Conservation (phyloP, 1,140 invertebrate species). For the Drosophila albomicans region DNA sequence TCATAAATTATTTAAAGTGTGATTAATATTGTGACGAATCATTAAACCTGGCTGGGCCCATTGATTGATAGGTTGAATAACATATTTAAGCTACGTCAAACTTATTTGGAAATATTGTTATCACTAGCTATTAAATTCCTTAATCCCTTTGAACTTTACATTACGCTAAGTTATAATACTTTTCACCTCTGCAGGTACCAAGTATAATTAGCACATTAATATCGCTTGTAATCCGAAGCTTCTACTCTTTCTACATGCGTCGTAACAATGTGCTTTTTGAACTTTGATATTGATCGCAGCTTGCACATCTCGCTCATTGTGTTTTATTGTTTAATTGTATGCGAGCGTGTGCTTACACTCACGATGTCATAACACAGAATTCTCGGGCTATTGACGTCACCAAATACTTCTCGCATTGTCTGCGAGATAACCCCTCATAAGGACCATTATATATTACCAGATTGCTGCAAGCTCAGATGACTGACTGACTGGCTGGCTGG, state of each 20-base stretch:
- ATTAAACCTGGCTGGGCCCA: too few relatives aligned
- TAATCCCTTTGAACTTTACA: too few relatives aligned
- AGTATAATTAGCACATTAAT: not conserved
- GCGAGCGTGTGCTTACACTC: not conserved
- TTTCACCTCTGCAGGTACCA: too few relatives aligned
- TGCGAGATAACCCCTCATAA: slow-evolving; percentile 57
- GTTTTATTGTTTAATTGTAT: slow-evolving; percentile 22
- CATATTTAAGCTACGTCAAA: too few relatives aligned
- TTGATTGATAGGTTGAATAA: too few relatives aligned
- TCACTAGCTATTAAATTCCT: too few relatives aligned
- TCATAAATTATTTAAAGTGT: too few relatives aligned
- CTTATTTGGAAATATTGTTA: too few relatives aligned
- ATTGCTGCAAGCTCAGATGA: slow-evolving; percentile 21
- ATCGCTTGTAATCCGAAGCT: not conserved
- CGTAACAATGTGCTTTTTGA: slow-evolving; percentile 7
- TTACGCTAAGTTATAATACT: too few relatives aligned
- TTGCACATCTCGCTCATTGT: slow-evolving; percentile 14
- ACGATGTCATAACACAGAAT: slow-evolving; percentile 65
- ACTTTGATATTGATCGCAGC: slow-evolving; percentile 35
- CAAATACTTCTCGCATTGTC: slow-evolving; percentile 23
- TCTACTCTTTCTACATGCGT: not conserved
- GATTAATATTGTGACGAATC: too few relatives aligned
- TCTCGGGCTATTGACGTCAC: slow-evolving; percentile 63
- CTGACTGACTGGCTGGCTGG: not conserved
- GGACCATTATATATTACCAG: not conserved